Base-by-base conservation (phyloP, 2,113 vertebrate species). In the Neotoma lepida region DNA sequence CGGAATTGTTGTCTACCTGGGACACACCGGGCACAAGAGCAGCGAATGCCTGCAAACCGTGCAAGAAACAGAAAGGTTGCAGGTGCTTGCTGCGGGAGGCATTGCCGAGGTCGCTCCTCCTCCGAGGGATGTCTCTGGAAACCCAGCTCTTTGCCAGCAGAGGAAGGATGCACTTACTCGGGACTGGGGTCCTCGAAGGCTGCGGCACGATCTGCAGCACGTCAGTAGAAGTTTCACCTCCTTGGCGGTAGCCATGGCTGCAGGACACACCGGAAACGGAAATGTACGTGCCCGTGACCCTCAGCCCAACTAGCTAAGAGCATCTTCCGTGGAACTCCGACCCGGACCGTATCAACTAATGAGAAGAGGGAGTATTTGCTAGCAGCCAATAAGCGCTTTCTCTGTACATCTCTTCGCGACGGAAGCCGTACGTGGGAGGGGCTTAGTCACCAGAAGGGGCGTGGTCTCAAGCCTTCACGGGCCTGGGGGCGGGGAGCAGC, bases 1-100 rank as follows among this genome's bases (percentile, higher is more conserved):
- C 95, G 0, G 95, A 93, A 30, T 35, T 86, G 95, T 98, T 98
- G 93, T 98, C 98, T 0, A 97, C 82, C 51, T 98, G 97, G 20
- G 98, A 71, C n/a, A 98, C 97, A 0, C 95, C 95, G 2, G 98
- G 95, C 15, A 98, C 95, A 7, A 97, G 94, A 20, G 97, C 82
- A 2, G 97, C 89, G 54, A 97, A 77, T 0, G 91, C 86, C 98
- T 98, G 94, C 28, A 51, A 33, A 18, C 15, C 5, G 15, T 22
- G 70, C 71, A 51, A 86, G 54, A 49, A 84, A 68, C 90, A 44
- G 6, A n/a, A 54, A 71, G n/a, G 39, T 3, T 12, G 46, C 9
- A 2, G 78, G 80, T 6, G 24, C 24, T 44, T 4, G 58, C 24
- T 35, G 12, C 30, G 14, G 8, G 24, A 81, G 85, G 54, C 17